A percentile compares a stretch with the other conserved stretches of the same genome.
Evolutionary conservation across 2,888 invertebrate species (phyloP).

Genomic region (Papilio protenor): DNA sequence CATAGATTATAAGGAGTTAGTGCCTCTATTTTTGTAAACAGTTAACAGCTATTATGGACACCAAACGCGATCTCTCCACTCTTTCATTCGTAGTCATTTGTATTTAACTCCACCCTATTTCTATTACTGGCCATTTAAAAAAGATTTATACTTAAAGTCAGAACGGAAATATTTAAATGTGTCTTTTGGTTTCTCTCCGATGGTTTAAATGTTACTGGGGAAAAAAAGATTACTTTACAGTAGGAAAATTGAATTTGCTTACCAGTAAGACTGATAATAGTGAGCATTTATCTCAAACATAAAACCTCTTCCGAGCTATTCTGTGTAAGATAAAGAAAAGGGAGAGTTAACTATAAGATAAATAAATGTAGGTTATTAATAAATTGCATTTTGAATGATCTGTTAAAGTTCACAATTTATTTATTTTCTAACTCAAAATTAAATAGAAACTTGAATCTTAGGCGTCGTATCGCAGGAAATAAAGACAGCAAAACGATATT

Average conservation of each 20-base stretch:
- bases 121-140: conserved; percentile 42
- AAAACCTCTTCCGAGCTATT: neutral
- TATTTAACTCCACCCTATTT: conserved; percentile 40
- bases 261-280: neutral
- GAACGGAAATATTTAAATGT: conserved; percentile 23
- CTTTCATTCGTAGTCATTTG: conserved; percentile 37
- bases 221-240: neutral
- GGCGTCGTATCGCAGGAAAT: no score
- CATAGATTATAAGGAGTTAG: conserved; percentile 39
- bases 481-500: no score
- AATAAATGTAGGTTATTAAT: no score
- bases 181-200: neutral
- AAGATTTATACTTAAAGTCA: conserved; percentile 37
- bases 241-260: conserved; percentile 3
- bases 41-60: conserved; percentile 33
- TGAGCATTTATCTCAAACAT: neutral
- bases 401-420: no score
- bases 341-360: no score
- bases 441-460: no score
- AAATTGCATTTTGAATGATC: no score
- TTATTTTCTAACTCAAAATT: no score
- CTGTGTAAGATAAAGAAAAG: no score
- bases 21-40: conserved; percentile 41
- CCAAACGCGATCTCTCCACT: conserved; percentile 35
- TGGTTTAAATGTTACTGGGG: neutral